Evolutionary conservation across 2,797 vertebrate genomes (phyloP).

Genomic region (Takifugu rubripes): DNA sequence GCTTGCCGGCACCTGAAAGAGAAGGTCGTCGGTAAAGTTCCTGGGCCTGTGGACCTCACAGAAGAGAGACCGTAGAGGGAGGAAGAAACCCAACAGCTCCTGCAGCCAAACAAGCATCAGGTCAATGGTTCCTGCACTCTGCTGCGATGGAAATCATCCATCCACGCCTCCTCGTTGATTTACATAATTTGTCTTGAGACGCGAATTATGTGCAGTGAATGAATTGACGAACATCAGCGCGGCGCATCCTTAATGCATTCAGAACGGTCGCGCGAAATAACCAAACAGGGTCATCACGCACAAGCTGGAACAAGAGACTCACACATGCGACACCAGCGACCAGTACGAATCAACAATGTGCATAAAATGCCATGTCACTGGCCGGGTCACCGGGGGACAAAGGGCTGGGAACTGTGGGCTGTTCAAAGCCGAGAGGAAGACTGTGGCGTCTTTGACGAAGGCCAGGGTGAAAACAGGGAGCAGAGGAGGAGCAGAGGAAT

Average conservation of each 20-base stretch:
- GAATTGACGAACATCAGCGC: constrained; percentile 16
- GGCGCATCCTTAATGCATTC: constrained; percentile 16
- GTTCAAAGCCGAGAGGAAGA: constrained; percentile 56
- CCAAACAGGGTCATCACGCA: constrained; percentile 15
- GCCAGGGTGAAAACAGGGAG: constrained; percentile 36
- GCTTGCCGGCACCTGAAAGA: too few species aligned
- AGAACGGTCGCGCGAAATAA: constrained; percentile 15
- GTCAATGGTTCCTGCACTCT: too few species aligned
- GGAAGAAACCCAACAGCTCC: too few species aligned
- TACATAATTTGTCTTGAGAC: too few species aligned
- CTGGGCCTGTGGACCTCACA: too few species aligned
- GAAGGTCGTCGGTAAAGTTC: too few species aligned
- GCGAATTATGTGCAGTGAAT: not conserved
- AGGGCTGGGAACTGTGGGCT: constrained; percentile 46
- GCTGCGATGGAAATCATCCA: too few species aligned
- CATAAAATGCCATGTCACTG: constrained; percentile 55
- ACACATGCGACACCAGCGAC: constrained; percentile 44
- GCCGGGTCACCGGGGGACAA: constrained; percentile 43
- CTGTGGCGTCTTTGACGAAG: constrained; percentile 60
- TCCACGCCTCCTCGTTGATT: too few species aligned
- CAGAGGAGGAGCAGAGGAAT: constrained; percentile 44
- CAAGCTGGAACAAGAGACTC: constrained; percentile 43
- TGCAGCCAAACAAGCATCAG: too few species aligned
- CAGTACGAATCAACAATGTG: constrained; percentile 48
- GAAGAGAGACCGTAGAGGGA: too few species aligned